Evolutionary conservation across 2,797 vertebrate species (phyloP), one percentile per base, ranked within the genome.

Genomic region (Tragelaphus oryx): DNA sequence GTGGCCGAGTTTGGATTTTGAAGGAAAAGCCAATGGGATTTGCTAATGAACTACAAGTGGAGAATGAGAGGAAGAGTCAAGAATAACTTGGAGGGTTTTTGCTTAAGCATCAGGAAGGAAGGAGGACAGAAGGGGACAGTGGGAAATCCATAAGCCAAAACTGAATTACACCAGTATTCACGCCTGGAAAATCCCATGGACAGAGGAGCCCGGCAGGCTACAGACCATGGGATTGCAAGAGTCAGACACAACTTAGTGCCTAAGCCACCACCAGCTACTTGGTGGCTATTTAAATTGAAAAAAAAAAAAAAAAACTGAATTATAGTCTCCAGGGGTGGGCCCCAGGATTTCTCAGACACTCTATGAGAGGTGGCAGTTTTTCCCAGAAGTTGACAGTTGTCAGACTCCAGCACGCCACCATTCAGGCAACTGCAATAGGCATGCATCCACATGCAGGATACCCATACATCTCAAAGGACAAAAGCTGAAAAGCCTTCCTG

Each of bases 381-480:
- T 41, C 52, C 14, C 17, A 95, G 92, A 87, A 85, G 3, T 13
- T 17, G 41, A 5, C 7, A 12, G 2, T 62, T 86, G 48, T 28
- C 26, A 95, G 52, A 86, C 41, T 60, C 90, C 44, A 86, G 75
- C 13, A 81, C 0, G 22, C 85, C 92, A 82, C 8, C 37, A 33
- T 65, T 97, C 81, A 75, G 14, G 26, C 50, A 50, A 44, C 48
- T 79, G 4, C 28, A 68, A 84, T 48, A 52, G 26, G 24, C 9
- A 4, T n/a, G 3, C 57, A 54, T 71, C 84, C 71, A 30, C 20
- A 4, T 11, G 41, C 71, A n/a, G 26, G 48, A 62, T 22, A 89
- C 62, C 37, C 54, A 84, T 44, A 85, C 80, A 37, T 97, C 87
- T 60, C 85, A 55, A 83, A 54, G 96, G 95, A 88, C 62, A 92